Evolutionary conservation across 2,888 invertebrate species (phyloP).

Genomic region (Ischnura elegans): DNA sequence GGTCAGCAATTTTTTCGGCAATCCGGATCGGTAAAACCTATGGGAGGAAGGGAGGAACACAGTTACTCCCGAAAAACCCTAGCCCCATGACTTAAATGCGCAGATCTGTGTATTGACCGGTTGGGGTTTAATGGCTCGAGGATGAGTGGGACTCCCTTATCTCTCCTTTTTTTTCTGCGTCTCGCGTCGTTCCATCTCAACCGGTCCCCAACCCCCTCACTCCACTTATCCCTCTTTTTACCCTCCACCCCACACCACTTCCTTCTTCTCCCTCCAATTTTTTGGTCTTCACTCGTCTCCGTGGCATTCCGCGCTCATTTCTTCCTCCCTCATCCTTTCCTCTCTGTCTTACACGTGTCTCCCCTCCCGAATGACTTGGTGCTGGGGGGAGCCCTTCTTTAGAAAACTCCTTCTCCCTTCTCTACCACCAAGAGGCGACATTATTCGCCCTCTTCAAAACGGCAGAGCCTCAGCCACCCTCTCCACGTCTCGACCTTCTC

Average conservation of each 20-base stretch:
- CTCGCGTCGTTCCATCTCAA: neutral
- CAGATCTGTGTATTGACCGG: conserved; percentile 16
- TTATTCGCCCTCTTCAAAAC: neutral
- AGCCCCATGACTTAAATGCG: neutral
- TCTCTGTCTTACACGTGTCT: neutral
- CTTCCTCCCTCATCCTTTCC: neutral
- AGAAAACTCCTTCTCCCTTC: neutral
- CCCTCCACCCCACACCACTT: neutral
- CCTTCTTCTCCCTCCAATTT: neutral
- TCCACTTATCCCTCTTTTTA: neutral
- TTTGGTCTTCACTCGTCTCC: neutral
- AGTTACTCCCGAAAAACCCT: neutral
- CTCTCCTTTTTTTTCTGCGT: neutral
- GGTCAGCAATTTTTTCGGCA: neutral
- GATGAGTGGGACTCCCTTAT: neutral
- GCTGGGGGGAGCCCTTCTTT: neutral
- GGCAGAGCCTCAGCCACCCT: neutral
- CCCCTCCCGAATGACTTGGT: neutral
- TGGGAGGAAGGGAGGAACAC: no score
- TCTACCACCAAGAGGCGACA: neutral
- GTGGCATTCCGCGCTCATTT: neutral
- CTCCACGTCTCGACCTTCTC: conserved; percentile 14
- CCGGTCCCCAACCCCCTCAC: neutral
- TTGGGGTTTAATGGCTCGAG: conserved; percentile 28
- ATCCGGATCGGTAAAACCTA: neutral